Percentiles rank a stretch among this genome's conserved stretches.
These are phyloP conservation scores for Drosophila pseudoananassae DNA, from an alignment of 1,140 invertebrate genomes.

Conservation along the genomic window DNA sequence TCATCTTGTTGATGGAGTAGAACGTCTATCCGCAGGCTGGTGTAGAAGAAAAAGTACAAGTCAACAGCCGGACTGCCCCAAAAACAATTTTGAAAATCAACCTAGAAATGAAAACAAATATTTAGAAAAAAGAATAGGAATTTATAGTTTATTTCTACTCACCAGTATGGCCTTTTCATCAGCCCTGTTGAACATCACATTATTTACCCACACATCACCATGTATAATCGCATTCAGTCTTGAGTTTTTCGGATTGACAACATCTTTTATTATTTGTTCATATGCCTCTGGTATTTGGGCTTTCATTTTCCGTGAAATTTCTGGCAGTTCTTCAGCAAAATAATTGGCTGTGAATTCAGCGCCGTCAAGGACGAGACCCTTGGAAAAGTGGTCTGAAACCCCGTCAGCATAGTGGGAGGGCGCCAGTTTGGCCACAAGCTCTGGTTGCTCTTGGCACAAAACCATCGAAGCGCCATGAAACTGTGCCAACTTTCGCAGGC, in stretches of 20 bases:
- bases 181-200: constrained; percentile 86
- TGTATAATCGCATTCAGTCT: constrained; percentile 86
- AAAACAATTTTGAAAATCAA: constrained; percentile 73
- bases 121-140: neutral
- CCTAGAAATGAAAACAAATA: constrained; percentile 29
- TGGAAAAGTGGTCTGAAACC: constrained; percentile 12
- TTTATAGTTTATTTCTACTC: constrained; percentile 6
- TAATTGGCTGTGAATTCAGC: constrained; percentile 45
- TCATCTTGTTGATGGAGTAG: constrained; percentile 60
- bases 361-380: constrained; percentile 56
- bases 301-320: constrained; percentile 77
- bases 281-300: constrained; percentile 54
- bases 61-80: constrained; percentile 68
- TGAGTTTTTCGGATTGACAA: constrained; percentile 48
- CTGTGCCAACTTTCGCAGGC: constrained; percentile 62
- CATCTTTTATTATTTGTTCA: constrained; percentile 20
- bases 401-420: constrained; percentile 49
- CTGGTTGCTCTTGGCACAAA: constrained; percentile 30
- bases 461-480: constrained; percentile 73
- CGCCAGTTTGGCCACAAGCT: constrained; percentile 28
- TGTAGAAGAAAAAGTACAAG: constrained; percentile 68
- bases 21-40: constrained; percentile 62
- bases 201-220: constrained; percentile 88
- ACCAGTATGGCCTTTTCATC: constrained; percentile 85
- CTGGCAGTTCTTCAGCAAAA: constrained; percentile 82